Conservation (phyloP, 2,888 invertebrate genomes). For the Chymomyza caudatula region DNA sequence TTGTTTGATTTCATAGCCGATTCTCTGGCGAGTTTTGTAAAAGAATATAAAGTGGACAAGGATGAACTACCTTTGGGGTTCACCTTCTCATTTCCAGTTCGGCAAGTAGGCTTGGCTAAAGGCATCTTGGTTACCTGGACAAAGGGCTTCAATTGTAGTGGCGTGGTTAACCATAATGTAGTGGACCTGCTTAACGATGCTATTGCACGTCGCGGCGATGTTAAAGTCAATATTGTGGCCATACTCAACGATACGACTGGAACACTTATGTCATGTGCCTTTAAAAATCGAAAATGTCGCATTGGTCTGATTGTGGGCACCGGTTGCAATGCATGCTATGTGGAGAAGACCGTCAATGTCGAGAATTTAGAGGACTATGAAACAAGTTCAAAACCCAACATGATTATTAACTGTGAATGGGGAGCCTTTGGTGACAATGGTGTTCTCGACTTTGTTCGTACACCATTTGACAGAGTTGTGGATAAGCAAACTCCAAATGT, state of each 20-base stretch:
- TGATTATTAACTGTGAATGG: constrained; percentile 96
- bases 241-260: constrained; percentile 96
- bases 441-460: constrained; percentile 88
- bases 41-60: constrained; percentile 83
- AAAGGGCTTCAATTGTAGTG: constrained; percentile 94
- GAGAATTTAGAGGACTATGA: constrained; percentile 83
- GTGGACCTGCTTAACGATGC: constrained; percentile 91
- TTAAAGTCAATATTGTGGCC: constrained; percentile 89
- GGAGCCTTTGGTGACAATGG: constrained; percentile 97
- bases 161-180: constrained; percentile 92
- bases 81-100: constrained; percentile 96
- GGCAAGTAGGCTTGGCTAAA: constrained; percentile 89
- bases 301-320: constrained; percentile 88
- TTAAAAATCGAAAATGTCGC: constrained; percentile 85
- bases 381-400: constrained; percentile 64
- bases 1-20: constrained; percentile 96
- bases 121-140: constrained; percentile 94
- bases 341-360: constrained; percentile 86
- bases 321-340: constrained; percentile 95
- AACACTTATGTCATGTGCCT: constrained; percentile 94
- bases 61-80: constrained; percentile 92
- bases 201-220: constrained; percentile 87
- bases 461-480: constrained; percentile 88
- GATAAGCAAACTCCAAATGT: constrained; percentile 89
- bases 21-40: constrained; percentile 91